These are phyloP conservation scores for Trimorus sp. DNA, from an alignment of 2,888 invertebrate genomes.

Conservation along the genomic window DNA sequence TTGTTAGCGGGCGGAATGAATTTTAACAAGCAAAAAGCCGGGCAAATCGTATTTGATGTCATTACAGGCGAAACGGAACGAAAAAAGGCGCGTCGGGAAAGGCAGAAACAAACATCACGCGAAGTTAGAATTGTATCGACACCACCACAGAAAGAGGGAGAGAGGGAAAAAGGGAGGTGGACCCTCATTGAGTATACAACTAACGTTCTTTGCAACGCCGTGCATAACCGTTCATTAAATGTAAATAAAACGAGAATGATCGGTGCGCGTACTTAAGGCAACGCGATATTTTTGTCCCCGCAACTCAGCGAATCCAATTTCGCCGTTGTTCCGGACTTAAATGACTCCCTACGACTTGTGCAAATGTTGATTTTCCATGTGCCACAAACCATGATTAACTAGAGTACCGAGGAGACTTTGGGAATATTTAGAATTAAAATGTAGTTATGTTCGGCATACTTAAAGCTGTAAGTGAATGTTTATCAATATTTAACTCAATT, in stretches of 20 bases:
- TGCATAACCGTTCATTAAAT: constrained; percentile 48
- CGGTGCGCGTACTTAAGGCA: constrained; percentile 38
- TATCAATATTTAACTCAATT: too few species aligned
- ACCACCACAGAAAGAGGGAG: too few species aligned
- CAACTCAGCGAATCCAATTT: constrained; percentile 47
- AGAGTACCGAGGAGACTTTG: too few species aligned
- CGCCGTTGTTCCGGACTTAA: constrained; percentile 30
- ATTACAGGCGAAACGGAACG: not conserved
- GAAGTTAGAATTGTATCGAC: constrained; percentile 22
- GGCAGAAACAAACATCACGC: not conserved
- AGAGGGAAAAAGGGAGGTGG: constrained; percentile 11
- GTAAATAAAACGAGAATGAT: constrained; percentile 44
- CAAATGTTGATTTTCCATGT: too few species aligned
- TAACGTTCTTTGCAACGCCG: constrained; percentile 15
- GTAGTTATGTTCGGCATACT: too few species aligned
- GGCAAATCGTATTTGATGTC: not conserved
- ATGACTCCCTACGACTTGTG: constrained; percentile 31
- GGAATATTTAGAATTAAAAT: too few species aligned
- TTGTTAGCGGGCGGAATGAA: too few species aligned
- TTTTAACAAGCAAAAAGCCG: too few species aligned
- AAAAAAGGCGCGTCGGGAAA: not conserved
- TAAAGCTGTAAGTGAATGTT: too few species aligned
- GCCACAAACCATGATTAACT: too few species aligned
- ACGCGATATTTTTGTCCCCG: constrained; percentile 33
- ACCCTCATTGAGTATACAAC: constrained; percentile 34